These are phyloP conservation scores for Chaenocephalus aceratus DNA, from an alignment of 2,113 vertebrate species.

Conservation along the genomic window DNA sequence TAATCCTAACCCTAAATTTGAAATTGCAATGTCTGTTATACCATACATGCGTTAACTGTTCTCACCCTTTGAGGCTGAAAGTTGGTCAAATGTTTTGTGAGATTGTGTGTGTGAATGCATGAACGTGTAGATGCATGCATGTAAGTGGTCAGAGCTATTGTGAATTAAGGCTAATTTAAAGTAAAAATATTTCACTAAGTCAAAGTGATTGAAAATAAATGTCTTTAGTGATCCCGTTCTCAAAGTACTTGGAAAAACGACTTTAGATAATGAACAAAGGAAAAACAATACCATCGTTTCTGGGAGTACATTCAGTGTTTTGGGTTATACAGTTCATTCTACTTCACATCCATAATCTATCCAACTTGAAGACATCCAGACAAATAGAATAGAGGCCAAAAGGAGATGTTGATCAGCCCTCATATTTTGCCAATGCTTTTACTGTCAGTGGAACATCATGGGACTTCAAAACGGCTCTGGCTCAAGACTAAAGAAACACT, in stretches of 20 bases:
- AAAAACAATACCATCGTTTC: slow-evolving; percentile 38
- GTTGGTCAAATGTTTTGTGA: too few species aligned
- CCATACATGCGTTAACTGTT: too few species aligned
- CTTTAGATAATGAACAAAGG: slow-evolving; percentile 24
- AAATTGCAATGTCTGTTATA: slow-evolving; percentile 7
- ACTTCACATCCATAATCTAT: slow-evolving; percentile 44
- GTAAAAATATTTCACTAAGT: slow-evolving; percentile 7
- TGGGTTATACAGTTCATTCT: slow-evolving; percentile 50
- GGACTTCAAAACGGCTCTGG: slow-evolving; percentile 53
- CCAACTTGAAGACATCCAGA: slow-evolving; percentile 57
- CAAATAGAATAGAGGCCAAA: slow-evolving; percentile 53
- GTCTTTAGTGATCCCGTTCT: slow-evolving; percentile 40
- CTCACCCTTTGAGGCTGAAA: too few species aligned
- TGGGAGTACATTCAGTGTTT: slow-evolving; percentile 39
- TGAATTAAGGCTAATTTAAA: background rate
- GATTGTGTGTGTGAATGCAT: too few species aligned
- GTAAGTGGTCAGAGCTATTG: too few species aligned
- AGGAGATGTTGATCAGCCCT: slow-evolving; percentile 69
- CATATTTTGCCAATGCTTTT: slow-evolving; percentile 63
- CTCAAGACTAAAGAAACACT: slow-evolving; percentile 42
- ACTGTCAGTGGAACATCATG: slow-evolving; percentile 57
- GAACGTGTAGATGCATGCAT: too few species aligned
- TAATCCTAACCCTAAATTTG: too few species aligned
- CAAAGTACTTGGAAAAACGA: slow-evolving; percentile 19
- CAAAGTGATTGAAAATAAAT: slow-evolving; percentile 26